Conservation (phyloP, 2,797 vertebrate species). For the Argyrosomus regius region DNA sequence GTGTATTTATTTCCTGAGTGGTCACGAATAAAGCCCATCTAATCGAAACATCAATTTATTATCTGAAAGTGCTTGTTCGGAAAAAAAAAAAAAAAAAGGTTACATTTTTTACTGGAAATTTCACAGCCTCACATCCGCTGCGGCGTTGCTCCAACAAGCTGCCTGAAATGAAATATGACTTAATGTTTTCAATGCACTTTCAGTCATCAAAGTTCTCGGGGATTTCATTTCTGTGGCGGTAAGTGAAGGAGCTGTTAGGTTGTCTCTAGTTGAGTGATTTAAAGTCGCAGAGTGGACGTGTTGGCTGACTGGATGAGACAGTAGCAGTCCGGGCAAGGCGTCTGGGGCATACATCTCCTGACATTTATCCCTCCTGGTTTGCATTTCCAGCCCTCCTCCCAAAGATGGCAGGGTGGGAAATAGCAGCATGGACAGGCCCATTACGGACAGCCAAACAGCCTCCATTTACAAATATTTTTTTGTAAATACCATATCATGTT, state of each 20-base stretch:
- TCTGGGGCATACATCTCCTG: conserved; percentile 77
- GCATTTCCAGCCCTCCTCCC: conserved; percentile 58
- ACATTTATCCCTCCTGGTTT: conserved; percentile 75
- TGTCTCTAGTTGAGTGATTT: conserved; percentile 65
- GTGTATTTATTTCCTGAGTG: conserved; percentile 88
- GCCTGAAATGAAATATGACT: conserved; percentile 78
- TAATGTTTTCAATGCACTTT: conserved; percentile 75
- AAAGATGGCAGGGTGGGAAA: conserved; percentile 60
- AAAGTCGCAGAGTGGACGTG: conserved; percentile 47
- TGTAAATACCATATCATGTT: conserved; percentile 86
- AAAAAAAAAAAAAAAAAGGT: conserved; percentile 30
- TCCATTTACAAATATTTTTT: conserved; percentile 92
- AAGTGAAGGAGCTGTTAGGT: conserved; percentile 62
- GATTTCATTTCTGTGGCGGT: conserved; percentile 60
- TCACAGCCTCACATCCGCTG: conserved; percentile 76
- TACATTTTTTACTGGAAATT: conserved; percentile 83
- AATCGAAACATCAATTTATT: conserved; percentile 90
- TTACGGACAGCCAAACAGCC: conserved; percentile 72
- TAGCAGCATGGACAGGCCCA: conserved; percentile 61
- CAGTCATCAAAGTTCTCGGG: conserved; percentile 69
- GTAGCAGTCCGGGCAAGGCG: conserved; percentile 65
- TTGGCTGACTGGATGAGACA: conserved; percentile 75
- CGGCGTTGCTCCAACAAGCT: conserved; percentile 42
- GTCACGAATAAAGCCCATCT: conserved; percentile 84
- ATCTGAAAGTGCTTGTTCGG: conserved; percentile 83